Evolutionary conservation across 2,888 invertebrate genomes (phyloP).

Genomic region (Tetranychus truncatus): DNA sequence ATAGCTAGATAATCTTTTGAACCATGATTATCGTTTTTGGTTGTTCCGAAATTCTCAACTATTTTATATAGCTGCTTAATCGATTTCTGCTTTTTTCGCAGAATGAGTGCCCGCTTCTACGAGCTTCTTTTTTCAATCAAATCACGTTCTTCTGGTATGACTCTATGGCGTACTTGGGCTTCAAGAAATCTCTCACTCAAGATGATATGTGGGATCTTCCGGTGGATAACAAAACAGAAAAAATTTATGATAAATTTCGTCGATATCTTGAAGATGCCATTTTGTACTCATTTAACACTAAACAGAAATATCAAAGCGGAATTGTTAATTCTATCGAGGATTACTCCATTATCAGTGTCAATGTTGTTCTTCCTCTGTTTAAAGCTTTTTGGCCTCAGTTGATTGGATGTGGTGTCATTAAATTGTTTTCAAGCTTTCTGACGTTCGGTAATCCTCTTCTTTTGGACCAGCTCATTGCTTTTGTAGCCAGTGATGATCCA

Average conservation of each 20-base stretch:
- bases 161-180: slow-evolving; percentile 16
- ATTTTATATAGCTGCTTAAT: neutral
- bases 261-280: neutral
- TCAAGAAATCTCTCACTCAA: slow-evolving; percentile 15
- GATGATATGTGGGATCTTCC: slow-evolving; percentile 18
- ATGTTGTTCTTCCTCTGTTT: slow-evolving; percentile 7
- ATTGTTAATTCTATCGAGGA: slow-evolving; percentile 7
- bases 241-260: neutral
- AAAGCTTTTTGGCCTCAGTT: slow-evolving; percentile 19
- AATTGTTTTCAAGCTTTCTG: slow-evolving; percentile 32
- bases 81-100: neutral
- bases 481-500: slow-evolving; percentile 32
- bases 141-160: slow-evolving; percentile 22
- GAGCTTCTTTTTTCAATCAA: slow-evolving; percentile 15
- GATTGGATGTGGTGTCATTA: slow-evolving; percentile 36
- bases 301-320: slow-evolving; percentile 11
- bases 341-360: neutral
- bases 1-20: neutral
- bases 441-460: slow-evolving; percentile 21
- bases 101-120: slow-evolving; percentile 8
- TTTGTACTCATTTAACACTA: neutral
- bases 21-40: neutral
- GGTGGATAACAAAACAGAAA: slow-evolving; percentile 5
- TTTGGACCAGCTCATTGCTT: slow-evolving; percentile 18
- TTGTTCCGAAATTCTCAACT: neutral